Evolutionary conservation across 2,888 invertebrate species (phyloP), one percentile per base, ranked within the genome.

Genomic region (Phorcus lineatus): DNA sequence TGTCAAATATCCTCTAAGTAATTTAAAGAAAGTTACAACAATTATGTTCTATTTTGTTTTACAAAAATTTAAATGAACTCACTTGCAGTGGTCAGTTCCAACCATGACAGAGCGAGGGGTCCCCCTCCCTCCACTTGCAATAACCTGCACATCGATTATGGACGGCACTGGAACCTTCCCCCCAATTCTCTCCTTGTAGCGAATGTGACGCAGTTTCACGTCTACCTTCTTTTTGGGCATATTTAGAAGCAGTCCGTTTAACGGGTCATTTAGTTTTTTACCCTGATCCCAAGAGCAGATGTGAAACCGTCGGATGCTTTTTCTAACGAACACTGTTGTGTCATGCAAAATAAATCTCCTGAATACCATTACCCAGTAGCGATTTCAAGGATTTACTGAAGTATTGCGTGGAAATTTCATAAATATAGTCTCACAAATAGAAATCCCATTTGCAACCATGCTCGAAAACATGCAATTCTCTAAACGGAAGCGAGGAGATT

Each of bases 41-140:
- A n/a, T n/a, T n/a, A n/a, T n/a, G n/a, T n/a, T 36, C 4, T 4
- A 7, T 2, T 7, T 36, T 4, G 36, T 2, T 7, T 36, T 36
- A 36, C 36, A 9, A 9, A 47, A 13, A 47, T 11, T 4, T 17
- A 74, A 13, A 13, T 52, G n/a, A 31, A 75, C 83, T 28, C 79
- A 85, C 87, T 84, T 83, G 70, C 80, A 78, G 62, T 85, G 84
- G 57, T 86, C 85, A 28, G 86, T 88, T 53, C 82, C 79, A 16
- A 88, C 55, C 4, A 88, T 67, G 0, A 88, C 77, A 28, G 86
- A 84, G 31, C 79, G 83, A 3, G 86, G 82, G 3, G 80, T 80
- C 0, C 85, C 86, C 47, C 79, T 76, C 17, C 83, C 86, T 31
- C 88, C 88, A 66, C 83, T 86, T 0, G 86, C 87, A 52, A 88